Base-by-base conservation (phyloP, 2,888 invertebrate species). In the Zhuqinia jingwanae region DNA sequence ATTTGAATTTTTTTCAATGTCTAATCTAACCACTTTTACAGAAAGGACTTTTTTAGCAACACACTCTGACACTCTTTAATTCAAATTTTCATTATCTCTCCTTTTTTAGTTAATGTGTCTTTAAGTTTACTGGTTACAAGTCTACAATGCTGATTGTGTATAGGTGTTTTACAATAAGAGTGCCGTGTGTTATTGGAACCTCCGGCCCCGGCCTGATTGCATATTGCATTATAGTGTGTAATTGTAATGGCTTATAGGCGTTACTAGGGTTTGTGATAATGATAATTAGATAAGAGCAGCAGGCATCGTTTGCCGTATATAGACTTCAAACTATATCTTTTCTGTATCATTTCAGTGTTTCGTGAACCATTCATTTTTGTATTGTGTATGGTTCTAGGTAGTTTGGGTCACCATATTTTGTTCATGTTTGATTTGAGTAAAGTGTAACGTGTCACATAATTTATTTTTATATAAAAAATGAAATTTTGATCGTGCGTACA, bases 231-330 rank as follows among this genome's bases (percentile, higher is more conserved):
- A n/a, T n/a, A n/a, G n/a, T 17, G 17, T 17, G 22, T 20, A 58
- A 36, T 65, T 3, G 27, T 22, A 11, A 47, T 8, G 58, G 20
- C 15, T 6, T 36, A 36, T 10, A 5, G 65, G 65, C 58, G 80
- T 80, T 63, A 70, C 80, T 68, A 80, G 80, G 81, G 22, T 60
- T 58, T 60, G 10, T 65, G 60, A 78, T 60, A 42, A 45, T 3
- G 25, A 22, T 63, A 63, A 27, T 20, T 15, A 1, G 25, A 22
- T 63, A 63, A 27, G 63, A 68, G n/a, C 63, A 63, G n/a, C n/a
- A n/a, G n/a, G n/a, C n/a, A n/a, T n/a, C n/a, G n/a, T n/a, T n/a
- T n/a, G n/a, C n/a, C n/a, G n/a, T n/a, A n/a, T n/a, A n/a, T n/a
- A n/a, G n/a, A n/a, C n/a, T n/a, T n/a, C n/a, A n/a, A n/a, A n/a